These are phyloP conservation scores for Drosophila nigrodunni DNA, from an alignment of 1,140 invertebrate species.

Conservation along the genomic window DNA sequence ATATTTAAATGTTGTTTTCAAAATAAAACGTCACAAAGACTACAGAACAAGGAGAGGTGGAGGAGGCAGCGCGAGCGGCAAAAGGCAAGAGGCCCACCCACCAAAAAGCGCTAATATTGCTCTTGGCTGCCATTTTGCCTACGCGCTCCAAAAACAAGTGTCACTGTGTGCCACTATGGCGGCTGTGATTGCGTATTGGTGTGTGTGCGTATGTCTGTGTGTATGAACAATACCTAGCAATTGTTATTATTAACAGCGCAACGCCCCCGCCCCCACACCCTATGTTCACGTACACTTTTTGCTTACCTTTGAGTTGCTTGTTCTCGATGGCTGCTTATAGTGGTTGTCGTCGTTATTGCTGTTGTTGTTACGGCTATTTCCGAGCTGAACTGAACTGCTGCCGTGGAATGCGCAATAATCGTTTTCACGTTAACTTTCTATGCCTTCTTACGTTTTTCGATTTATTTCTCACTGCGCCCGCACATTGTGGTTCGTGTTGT, in stretches of 20 bases:
- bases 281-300: conserved; percentile 56
- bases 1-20: no score
- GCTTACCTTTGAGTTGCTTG: conserved; percentile 65
- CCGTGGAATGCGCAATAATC: conserved; percentile 73
- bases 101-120: conserved; percentile 42
- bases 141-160: conserved; percentile 62
- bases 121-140: conserved; percentile 72
- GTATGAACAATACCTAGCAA: conserved; percentile 59
- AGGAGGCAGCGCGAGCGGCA: not conserved
- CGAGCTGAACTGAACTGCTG: conserved; percentile 26
- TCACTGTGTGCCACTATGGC: conserved; percentile 33
- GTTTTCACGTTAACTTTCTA: conserved; percentile 54
- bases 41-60: not conserved
- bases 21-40: conserved; percentile 11
- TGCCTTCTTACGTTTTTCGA: conserved; percentile 42
- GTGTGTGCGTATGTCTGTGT: conserved; percentile 1
- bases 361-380: conserved; percentile 42
- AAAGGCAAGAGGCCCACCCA: conserved; percentile 47
- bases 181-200: conserved; percentile 31
- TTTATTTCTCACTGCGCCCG: conserved; percentile 64
- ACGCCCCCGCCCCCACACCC: conserved; percentile 37
- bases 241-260: conserved; percentile 74
- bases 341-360: conserved; percentile 25
- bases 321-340: conserved; percentile 40
- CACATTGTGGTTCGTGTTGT: conserved; percentile 57